These are phyloP conservation scores for Acleris sparsana DNA, from an alignment of 2,888 invertebrate species.

Conservation along the genomic window DNA sequence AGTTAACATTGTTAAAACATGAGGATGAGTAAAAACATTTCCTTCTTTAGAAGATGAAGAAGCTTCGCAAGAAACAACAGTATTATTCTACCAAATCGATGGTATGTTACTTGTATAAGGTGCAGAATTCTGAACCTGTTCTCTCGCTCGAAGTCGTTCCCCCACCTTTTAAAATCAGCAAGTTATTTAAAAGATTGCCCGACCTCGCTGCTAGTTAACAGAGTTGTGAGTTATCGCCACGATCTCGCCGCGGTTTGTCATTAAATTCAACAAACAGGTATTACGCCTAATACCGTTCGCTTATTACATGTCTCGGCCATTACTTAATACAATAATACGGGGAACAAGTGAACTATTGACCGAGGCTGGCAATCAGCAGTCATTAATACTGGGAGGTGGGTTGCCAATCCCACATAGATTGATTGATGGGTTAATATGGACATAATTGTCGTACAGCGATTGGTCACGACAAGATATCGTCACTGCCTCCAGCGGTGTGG, in stretches of 20 bases:
- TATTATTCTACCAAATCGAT: too few relatives aligned
- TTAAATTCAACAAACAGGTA: slow-evolving; percentile 28
- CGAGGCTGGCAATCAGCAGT: slow-evolving; percentile 58
- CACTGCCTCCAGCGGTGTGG: slow-evolving; percentile 29
- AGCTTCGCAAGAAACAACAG: too few relatives aligned
- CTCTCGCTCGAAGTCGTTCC: too few relatives aligned
- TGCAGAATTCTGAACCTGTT: too few relatives aligned
- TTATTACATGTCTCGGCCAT: slow-evolving; percentile 23
- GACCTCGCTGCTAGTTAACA: too few relatives aligned
- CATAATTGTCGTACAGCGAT: slow-evolving; percentile 68
- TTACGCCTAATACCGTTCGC: slow-evolving; percentile 24
- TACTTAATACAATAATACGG: slow-evolving; percentile 37
- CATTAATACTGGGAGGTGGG: slow-evolving; percentile 57
- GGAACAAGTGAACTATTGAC: slow-evolving; percentile 63
- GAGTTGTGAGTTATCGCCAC: slow-evolving; percentile 3
- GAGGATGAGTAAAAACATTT: too few relatives aligned
- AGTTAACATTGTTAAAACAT: too few relatives aligned
- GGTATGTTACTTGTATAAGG: too few relatives aligned
- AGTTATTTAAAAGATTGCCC: too few relatives aligned
- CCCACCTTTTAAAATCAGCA: too few relatives aligned
- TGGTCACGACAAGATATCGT: slow-evolving; percentile 64
- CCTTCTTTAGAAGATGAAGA: too few relatives aligned
- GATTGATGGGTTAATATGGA: slow-evolving; percentile 75
- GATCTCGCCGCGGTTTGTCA: slow-evolving; percentile 16
- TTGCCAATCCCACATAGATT: slow-evolving; percentile 62